Evolutionary conservation across 2,888 invertebrate species (phyloP).

Genomic region (Nephrotoma appendiculata): DNA sequence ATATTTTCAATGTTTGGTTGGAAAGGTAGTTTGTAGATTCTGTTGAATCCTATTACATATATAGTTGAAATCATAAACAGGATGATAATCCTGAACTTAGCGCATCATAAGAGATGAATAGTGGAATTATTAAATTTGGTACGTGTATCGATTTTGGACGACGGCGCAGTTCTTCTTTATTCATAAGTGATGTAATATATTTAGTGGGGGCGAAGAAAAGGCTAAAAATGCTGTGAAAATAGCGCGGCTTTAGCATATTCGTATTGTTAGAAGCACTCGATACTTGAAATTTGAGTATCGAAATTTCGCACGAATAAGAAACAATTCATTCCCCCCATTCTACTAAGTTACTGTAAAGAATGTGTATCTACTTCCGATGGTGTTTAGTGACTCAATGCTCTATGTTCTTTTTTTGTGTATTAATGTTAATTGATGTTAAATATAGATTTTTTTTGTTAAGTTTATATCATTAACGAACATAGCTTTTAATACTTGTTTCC

Average conservation of each 20-base stretch:
- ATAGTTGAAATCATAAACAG: background rate
- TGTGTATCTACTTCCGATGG: constrained; percentile 71
- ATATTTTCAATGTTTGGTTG: constrained; percentile 19
- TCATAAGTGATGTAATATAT: too few species aligned
- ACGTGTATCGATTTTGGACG: constrained; percentile 46
- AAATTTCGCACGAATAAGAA: constrained; percentile 79
- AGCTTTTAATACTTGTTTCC: too few species aligned
- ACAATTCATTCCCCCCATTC: constrained; percentile 95
- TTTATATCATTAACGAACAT: too few species aligned
- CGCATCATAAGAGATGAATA: constrained; percentile 78
- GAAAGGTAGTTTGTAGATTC: constrained; percentile 18
- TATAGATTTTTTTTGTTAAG: too few species aligned
- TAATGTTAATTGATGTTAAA: too few species aligned
- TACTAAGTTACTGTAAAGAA: constrained; percentile 91
- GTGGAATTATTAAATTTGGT: constrained; percentile 69
- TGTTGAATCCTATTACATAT: constrained; percentile 12
- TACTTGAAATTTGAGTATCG: constrained; percentile 57
- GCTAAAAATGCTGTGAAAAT: too few species aligned
- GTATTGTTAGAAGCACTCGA: constrained; percentile 93
- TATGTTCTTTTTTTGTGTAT: constrained; percentile 48
- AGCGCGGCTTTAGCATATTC: constrained; percentile 64
- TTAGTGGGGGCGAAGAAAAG: too few species aligned
- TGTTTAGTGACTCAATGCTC: constrained; percentile 92
- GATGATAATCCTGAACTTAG: constrained; percentile 49
- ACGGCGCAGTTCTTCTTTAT: constrained; percentile 28